Base-by-base conservation (phyloP, 2,113 vertebrate genomes). In the Catharus fuscescens region DNA sequence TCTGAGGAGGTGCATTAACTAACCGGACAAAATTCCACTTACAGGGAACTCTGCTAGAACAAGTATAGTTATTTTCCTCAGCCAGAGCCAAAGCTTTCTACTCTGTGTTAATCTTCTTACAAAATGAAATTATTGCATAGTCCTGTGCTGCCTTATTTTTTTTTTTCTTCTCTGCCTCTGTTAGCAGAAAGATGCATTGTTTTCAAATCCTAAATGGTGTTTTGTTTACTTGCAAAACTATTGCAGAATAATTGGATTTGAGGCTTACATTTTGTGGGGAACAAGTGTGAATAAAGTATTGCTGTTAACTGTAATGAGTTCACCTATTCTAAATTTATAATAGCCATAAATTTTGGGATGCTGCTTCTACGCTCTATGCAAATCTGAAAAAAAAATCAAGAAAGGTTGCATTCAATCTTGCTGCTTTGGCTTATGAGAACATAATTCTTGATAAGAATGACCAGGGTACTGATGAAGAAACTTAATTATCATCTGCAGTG, bases 161-260 rank as follows among this genome's bases (percentile, higher is more conserved):
- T 32, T 31, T 5, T 4, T 40, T 12, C 4, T 26, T 71, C 78
- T 74, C 80, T 79, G 57, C 56, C 40, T 73, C 74, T 61, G 15
- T 70, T 92, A 88, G 90, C 69, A 96, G 69, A 95, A 95, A 65
- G 90, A 72, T 78, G 82, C 80, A 57, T 95, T 97, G 94, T 96
- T 96, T 96, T 71, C 56, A 69, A 86, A 86, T 84, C 69, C 60
- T 86, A 60, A 96, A 64, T 61, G 82, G 38, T 76, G 64, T 78
- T 95, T 88, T 95, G 82, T 88, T 83, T 86, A 34, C 80, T 90
- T 81, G 29, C 7, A 26, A 60, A 92, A 83, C 64, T 88, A 20
- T 69, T 93, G 50, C 0, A 14, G 85, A 78, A n/a, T 90, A 74
- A 83, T 64, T 70, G 52, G 44, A 83, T 96, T 95, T 71, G 67